Base-by-base conservation (phyloP, 2,797 vertebrate species). In the Enteromius viviparus region DNA sequence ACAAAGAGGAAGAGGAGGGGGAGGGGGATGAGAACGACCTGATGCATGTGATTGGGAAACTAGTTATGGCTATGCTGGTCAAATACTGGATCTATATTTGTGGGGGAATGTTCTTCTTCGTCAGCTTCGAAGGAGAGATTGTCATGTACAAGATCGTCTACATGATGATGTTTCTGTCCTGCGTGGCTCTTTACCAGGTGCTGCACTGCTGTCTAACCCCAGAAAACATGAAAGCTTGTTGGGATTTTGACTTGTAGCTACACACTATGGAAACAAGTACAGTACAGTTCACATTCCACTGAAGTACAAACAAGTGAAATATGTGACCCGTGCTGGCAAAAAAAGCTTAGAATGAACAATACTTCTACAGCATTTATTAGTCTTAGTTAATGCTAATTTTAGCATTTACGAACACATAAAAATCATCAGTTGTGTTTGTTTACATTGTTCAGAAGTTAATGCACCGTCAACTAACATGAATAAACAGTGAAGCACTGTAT, bases 141-240 rank as follows among this genome's bases (percentile, higher is more conserved):
- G 98, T 97, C 92, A 96, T 99, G 95, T 99, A 99, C 94, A 99
- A 99, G 94, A 99, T 99, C 92, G 96, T 99, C 95, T 99, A 99
- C 92, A 99, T 99, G 98, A 97, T 99, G 95, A 94, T 99, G 87
- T 97, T 99, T 89, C 96, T 99, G 71, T 97, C 96, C 93, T 98
- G 97, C 45, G 97, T 99, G 90, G 97, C 96, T 7, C 92, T 99
- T 42, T 99, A 99, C 90, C 98, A 99, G 98, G 98, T 99, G 91
- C 53, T 88, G 6, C 12, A 11, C 3, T 37, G 34, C 51, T 47
- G 17, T 19, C 9, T 47, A 34, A 66, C 14, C 4, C 42, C 8
- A 58, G 7, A 75, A 21, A 37, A 6, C 72, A 21, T n/a, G 11
- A 37, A 23, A 55, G 72, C 0, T n/a, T 34, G 45, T 51, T 37